Conservation (phyloP, 92 coral and sea anemone genomes). For the Porites lobata region DNA sequence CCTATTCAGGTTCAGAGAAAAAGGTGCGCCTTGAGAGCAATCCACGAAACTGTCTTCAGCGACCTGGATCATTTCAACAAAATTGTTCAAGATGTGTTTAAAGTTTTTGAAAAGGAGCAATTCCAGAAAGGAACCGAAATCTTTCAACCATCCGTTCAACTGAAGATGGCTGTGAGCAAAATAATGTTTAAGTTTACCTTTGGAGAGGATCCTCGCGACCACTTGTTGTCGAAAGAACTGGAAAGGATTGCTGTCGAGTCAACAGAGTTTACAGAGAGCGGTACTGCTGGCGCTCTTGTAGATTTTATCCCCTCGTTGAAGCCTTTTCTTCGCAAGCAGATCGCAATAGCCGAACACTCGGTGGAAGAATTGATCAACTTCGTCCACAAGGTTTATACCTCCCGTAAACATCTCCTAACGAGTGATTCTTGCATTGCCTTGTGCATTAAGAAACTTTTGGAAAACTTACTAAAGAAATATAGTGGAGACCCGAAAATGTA, state of each 20-base stretch:
- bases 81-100: conserved; percentile 46
- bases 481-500: conserved; percentile 28
- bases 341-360: conserved; percentile 47
- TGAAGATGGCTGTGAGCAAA: conserved; percentile 47
- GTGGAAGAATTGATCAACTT: conserved; percentile 58
- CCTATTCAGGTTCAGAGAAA: conserved; percentile 61
- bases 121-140: conserved; percentile 26
- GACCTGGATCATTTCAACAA: conserved; percentile 53
- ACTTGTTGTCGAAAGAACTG: conserved; percentile 50
- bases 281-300: conserved; percentile 52
- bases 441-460: conserved; percentile 30
- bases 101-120: conserved; percentile 31
- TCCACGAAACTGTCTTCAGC: conserved; percentile 62
- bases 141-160: conserved; percentile 48
- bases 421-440: conserved; percentile 59
- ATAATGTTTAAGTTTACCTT: conserved; percentile 62
- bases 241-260: conserved; percentile 46
- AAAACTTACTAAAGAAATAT: conserved; percentile 7
- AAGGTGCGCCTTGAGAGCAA: conserved; percentile 65
- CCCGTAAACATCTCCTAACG: conserved; percentile 33
- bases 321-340: conserved; percentile 59
- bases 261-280: conserved; percentile 65
- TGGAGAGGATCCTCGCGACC: conserved; percentile 60
- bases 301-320: conserved; percentile 81
- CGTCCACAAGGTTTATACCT: conserved; percentile 61